Percentiles rank a stretch among this genome's conserved stretches.
These are phyloP conservation scores for Numida meleagris DNA, from an alignment of 2,113 vertebrate genomes.

Conservation along the genomic window DNA sequence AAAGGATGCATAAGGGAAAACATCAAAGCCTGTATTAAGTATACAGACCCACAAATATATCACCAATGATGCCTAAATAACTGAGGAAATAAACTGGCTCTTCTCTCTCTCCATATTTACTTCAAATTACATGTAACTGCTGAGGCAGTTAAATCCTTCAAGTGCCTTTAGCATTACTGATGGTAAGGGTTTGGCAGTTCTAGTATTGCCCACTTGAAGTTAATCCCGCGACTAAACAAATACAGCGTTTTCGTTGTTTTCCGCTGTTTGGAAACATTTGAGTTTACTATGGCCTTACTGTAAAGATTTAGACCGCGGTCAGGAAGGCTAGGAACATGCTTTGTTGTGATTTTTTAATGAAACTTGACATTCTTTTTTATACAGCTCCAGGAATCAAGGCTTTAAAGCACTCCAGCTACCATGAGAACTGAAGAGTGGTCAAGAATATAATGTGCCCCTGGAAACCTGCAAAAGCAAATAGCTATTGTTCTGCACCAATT, in stretches of 20 bases:
- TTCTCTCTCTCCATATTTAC: background rate
- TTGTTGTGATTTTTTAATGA: background rate
- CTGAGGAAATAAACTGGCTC: slow-evolving; percentile 34
- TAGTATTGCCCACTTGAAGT: background rate
- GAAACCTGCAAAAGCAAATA: background rate
- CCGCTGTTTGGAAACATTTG: background rate
- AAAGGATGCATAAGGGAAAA: slow-evolving; percentile 62
- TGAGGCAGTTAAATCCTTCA: slow-evolving; percentile 24
- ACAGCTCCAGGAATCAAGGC: background rate
- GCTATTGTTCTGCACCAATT: background rate
- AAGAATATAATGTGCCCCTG: slow-evolving; percentile 5
- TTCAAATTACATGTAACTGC: slow-evolving; percentile 16
- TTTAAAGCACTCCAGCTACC: background rate
- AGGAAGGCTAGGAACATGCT: background rate
- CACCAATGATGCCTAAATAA: slow-evolving; percentile 40
- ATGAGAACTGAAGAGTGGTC: slow-evolving; percentile 25
- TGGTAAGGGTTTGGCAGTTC: background rate
- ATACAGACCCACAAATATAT: slow-evolving; percentile 37
- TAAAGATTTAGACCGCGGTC: background rate
- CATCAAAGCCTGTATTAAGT: slow-evolving; percentile 59
- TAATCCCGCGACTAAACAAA: background rate
- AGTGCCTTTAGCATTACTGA: background rate
- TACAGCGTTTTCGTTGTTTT: background rate
- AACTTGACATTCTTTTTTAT: slow-evolving; percentile 1
- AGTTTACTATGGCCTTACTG: background rate